Base-by-base conservation (phyloP, 2,888 invertebrate species). In the Busseola fusca region DNA sequence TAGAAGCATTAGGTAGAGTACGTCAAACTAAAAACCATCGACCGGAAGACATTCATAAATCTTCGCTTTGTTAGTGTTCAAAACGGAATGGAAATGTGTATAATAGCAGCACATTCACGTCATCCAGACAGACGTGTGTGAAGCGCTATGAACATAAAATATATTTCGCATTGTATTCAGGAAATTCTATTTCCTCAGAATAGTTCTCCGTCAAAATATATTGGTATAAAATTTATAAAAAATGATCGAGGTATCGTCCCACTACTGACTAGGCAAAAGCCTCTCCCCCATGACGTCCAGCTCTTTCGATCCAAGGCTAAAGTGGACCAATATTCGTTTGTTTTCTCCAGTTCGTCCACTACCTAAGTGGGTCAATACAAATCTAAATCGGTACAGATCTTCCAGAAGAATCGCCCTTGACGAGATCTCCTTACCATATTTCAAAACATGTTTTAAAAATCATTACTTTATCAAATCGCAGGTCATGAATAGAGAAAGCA, bases 401-500 rank as follows among this genome's bases (percentile, higher is more conserved):
- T 57, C 56, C 10, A 57, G 21, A 16, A 12, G 9, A 21, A 18
- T 18, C 7, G 0, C 30, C 52, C 45, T 52, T 45, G 7, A 14
- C 7, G 16, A 45, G 14, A 59, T 14, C 37, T 16, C 7, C 3
- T 34, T 10, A 18, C 30, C 25, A 10, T 45, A 2, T 42, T 30
- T 18, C 30, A 48, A 70, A 63, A 45, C 45, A 14, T n/a, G 25
- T 64, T 54, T 37, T 12, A 45, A 37, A 77, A 70, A 21, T 40
- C 4, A n/a, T 76, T 45, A n/a, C 10, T 48, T 48, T 64, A 68
- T 70, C 14, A 75, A 66, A 78, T 72, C 57, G 63, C 74, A 52
- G 58, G 67, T 68, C 76, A 67, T 72, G 66, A 60, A 63, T 70
- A 78, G 76, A 74, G 69, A 80, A 78, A 82, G 78, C 78, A 69